A percentile compares a stretch with the other conserved stretches of the same genome.
These are phyloP conservation scores for Tetragonula clypearis DNA, from an alignment of 1,140 invertebrate species.

Conservation along the genomic window DNA sequence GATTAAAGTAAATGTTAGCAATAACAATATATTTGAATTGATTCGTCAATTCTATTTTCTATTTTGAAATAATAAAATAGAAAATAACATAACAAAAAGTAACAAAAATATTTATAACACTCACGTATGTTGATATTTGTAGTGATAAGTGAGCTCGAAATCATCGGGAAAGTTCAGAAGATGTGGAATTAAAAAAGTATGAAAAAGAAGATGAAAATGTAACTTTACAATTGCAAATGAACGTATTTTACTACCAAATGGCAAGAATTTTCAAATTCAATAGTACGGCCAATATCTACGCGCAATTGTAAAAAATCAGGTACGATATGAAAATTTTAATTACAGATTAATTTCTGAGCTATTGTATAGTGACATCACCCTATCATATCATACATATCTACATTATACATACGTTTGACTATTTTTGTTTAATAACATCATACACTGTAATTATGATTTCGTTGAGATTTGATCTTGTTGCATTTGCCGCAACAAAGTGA, in stretches of 20 bases:
- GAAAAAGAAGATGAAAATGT: neutral
- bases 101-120: conserved; percentile 40
- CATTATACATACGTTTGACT: too few relatives aligned
- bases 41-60: neutral
- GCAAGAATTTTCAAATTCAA: neutral
- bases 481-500: conserved; percentile 41
- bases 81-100: neutral
- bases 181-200: neutral
- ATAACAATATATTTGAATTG: neutral
- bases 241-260: too few relatives aligned
- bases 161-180: neutral
- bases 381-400: neutral
- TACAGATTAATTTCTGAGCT: neutral
- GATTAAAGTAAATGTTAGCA: neutral
- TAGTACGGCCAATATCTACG: neutral
- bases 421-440: neutral
- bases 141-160: neutral
- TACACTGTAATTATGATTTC: neutral
- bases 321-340: neutral
- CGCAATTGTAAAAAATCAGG: neutral
- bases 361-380: neutral
- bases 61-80: neutral
- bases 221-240: neutral
- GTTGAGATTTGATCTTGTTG: neutral
- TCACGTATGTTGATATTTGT: conserved; percentile 22